phyloP scores from a whole-genome alignment of 2,797 vertebrate genomes.

The Anas bahamensis region DNA sequence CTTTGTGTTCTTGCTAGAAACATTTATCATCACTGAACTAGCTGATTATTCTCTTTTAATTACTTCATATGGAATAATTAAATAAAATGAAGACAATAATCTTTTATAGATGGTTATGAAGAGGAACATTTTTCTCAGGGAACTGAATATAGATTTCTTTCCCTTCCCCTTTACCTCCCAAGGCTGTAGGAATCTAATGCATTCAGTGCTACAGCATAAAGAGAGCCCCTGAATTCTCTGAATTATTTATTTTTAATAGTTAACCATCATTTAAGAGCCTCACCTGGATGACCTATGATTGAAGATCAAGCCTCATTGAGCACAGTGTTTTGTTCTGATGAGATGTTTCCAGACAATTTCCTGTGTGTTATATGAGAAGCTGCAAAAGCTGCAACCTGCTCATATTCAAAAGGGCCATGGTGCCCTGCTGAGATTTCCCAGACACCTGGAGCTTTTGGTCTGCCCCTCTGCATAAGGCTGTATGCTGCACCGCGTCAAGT shows the following conservation, averaged over 20 bases:
- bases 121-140: conserved; percentile 53
- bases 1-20: conserved; percentile 70
- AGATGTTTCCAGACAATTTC: conserved; percentile 44
- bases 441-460: not conserved
- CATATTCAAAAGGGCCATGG: not conserved
- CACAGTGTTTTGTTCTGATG: conserved; percentile 32
- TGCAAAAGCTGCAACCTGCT: not conserved
- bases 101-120: conserved; percentile 74
- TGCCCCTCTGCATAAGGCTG: not conserved
- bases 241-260: conserved; percentile 61
- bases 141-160: conserved; percentile 6
- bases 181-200: not conserved
- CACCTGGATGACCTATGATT: conserved; percentile 44
- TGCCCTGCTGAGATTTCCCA: not conserved
- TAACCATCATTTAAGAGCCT: conserved; percentile 34
- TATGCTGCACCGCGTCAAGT: not conserved
- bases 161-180: not conserved
- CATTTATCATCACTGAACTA: conserved; percentile 53
- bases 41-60: conserved; percentile 75
- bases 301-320: conserved; percentile 51
- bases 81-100: conserved; percentile 78
- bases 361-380: not conserved
- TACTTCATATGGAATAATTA: conserved; percentile 77
- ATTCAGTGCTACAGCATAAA: not conserved
- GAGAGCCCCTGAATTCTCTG: not conserved